Evolutionary conservation across 2,113 vertebrate genomes (phyloP).

Genomic region (Tachysurus fulvidraco): DNA sequence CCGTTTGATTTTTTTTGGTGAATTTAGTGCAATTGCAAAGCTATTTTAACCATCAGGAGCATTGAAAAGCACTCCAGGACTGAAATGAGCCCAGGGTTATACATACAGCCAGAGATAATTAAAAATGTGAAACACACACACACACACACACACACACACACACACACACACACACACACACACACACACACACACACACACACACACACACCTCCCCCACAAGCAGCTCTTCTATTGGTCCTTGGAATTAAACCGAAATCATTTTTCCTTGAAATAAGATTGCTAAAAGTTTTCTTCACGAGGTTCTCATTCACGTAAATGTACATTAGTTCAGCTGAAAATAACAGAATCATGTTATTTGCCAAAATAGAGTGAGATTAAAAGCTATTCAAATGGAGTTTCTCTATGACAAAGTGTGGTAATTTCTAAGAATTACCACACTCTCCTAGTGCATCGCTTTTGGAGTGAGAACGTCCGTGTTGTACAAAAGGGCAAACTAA

Average conservation of each 20-base stretch:
- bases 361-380: constrained; percentile 30
- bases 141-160: constrained; percentile 26
- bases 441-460: too few relatives aligned
- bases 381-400: constrained; percentile 40
- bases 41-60: constrained; percentile 36
- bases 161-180: constrained; percentile 25
- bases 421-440: too few relatives aligned
- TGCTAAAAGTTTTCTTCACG: constrained; percentile 39
- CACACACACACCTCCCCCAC: constrained; percentile 37
- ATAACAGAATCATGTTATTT: constrained; percentile 37
- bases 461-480: neutral
- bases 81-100: constrained; percentile 45
- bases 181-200: constrained; percentile 28
- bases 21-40: constrained; percentile 11
- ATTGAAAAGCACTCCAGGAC: constrained; percentile 34
- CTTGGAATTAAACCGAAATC: constrained; percentile 33
- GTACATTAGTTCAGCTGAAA: constrained; percentile 23
- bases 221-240: constrained; percentile 27
- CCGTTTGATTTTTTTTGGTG: neutral
- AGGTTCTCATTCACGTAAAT: constrained; percentile 7
- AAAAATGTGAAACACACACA: constrained; percentile 53
- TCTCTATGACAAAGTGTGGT: constrained; percentile 23
- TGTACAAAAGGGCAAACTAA: neutral
- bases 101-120: constrained; percentile 58
- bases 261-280: constrained; percentile 53